Base-by-base conservation (phyloP, 2,113 vertebrate species). In the Vulpes lagopus region DNA sequence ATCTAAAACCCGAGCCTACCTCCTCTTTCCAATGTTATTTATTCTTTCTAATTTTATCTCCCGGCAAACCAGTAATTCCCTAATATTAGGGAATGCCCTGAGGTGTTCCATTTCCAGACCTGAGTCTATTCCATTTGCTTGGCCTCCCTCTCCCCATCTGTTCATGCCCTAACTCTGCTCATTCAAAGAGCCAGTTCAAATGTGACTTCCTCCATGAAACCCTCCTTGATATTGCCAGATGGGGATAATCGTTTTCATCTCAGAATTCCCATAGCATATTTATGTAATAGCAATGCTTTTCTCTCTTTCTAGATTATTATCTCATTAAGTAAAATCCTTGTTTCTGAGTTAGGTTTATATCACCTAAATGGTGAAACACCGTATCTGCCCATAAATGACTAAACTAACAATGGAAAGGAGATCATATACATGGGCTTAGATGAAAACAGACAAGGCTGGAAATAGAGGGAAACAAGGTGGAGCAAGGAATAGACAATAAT, bases 281-380 rank as follows among this genome's bases (percentile, higher is more conserved):
- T 65, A 69, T 35, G 32, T 69, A 69, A 69, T 35, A 20, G 35
- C 53, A 49, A 60, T 64, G 27, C 6, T 93, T 60, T 38, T 49
- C 14, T 91, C 35, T 16, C 51, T 83, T 55, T 84, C 11, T 83
- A 84, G 43, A 87, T 79, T 92, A 92, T 79, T 92, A 83, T 43
- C 12, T 88, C 53, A 14, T 60, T 95, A 92, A 79, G 53, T 15
- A 11, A 69, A 95, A 5, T 11, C 27, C 25, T 10, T 91, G 9
- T 95, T 67, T 87, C 57, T 80, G 43, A 95, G 59, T 93, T 12
- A 76, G 43, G 27, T 57, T 71, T 35, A 43, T 43, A 73, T 87
- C 12, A 43, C 27, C 32, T 93, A 78, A 51, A 51, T 17, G 55
- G 19, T 19, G 1, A 14, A 74, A 49, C 4, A 79, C 15, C 8